Evolutionary conservation across 2,888 invertebrate genomes (phyloP), one percentile per base, ranked within the genome.

Genomic region (Argyresthia goedartella): DNA sequence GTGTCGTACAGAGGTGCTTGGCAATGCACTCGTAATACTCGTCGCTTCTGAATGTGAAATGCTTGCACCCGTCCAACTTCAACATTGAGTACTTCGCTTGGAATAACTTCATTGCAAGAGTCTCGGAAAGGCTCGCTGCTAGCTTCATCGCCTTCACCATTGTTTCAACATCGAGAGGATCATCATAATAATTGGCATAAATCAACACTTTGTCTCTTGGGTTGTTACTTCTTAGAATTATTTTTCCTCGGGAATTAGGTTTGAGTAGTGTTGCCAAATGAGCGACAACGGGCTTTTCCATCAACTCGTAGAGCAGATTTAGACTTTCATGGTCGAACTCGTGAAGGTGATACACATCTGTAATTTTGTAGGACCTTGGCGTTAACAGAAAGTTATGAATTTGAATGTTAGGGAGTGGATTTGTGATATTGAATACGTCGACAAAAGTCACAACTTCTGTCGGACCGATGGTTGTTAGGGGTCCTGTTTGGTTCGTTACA

Each of bases 181-280:
- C 77, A 0, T 81, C 67, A 36, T 93, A 84, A 67, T 92, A 93
- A 60, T 92, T 91, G 0, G 91, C 84, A 57, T 89, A 73, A 49
- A 91, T 87, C 43, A 77, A 60, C 0, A 91, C 91, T 35, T 78
- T 74, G 15, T 88, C 87, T 14, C 68, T 60, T 0, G 89, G 89
- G 64, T 90, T 71, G 11, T 75, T 84, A 45, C 91, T 91, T 55
- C 86, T 88, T 6, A 98, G 74, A 53, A 88, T 60, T n/a, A 95
- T 73, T 57, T 76, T 81, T 0, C 94, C 94, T 52, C 82, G 81
- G 53, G 93, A 93, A 56, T 85, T 88, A 0, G 94, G 94, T 52
- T 91, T 78, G 67, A 94, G 70, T 50, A 94, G 51, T 8, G 91
- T 74, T 0, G 89, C 89, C 3, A 88, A 78, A 34, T 88, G 76